These are phyloP conservation scores for Cyanistes caeruleus DNA, from an alignment of 2,113 vertebrate species.

Conservation along the genomic window DNA sequence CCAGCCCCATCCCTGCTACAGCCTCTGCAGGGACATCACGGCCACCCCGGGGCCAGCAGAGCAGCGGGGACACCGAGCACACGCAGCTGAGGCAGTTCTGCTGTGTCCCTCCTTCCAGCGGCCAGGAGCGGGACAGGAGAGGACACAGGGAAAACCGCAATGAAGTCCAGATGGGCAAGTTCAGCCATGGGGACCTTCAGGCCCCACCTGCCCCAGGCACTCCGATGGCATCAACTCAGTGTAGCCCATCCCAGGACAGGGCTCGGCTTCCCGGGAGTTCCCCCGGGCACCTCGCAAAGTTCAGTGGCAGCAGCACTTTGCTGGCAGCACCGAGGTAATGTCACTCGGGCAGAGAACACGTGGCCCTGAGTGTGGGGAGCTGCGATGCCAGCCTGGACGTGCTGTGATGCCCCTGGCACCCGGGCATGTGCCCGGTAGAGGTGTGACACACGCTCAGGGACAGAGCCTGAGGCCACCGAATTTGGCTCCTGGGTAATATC, in stretches of 20 bases:
- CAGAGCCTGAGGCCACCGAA: accelerated
- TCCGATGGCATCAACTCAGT: accelerated
- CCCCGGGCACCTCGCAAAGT: neutral
- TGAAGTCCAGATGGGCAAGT: accelerated
- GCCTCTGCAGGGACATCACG: accelerated
- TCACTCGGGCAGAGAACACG: neutral
- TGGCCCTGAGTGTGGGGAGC: accelerated
- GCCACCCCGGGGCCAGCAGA: neutral
- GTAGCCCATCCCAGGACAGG: neutral
- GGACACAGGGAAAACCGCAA: neutral
- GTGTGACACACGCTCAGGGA: neutral
- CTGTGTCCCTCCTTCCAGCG: neutral
- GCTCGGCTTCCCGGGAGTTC: neutral
- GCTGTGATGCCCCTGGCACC: neutral
- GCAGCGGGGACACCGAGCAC: neutral
- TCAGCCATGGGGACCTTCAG: accelerated
- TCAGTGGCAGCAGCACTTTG: neutral
- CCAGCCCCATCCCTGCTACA: neutral
- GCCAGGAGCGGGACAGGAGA: neutral
- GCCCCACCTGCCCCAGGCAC: accelerated
- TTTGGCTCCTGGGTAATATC: neutral
- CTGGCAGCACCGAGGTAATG: neutral
- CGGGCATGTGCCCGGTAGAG: accelerated
- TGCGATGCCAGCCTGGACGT: neutral
- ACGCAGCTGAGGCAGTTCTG: neutral